Percentiles rank a stretch among this genome's conserved stretches.
Conservation (phyloP, 2,888 invertebrate genomes). For the Pandemis heparana region DNA sequence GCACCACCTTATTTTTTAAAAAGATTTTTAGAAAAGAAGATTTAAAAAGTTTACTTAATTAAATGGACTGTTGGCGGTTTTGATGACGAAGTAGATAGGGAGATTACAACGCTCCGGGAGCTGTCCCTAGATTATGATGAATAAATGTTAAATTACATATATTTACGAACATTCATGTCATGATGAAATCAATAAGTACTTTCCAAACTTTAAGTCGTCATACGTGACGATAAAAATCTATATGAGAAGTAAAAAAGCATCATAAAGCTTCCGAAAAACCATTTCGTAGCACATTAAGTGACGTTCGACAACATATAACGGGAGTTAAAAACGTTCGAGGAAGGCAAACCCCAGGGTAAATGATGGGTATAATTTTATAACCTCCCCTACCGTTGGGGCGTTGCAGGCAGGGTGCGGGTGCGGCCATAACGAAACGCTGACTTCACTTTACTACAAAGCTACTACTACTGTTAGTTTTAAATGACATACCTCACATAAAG, state of each 20-base stretch:
- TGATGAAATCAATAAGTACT: background rate
- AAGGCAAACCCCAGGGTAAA: slow-evolving; percentile 53
- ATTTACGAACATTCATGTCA: too few species aligned
- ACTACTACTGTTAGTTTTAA: slow-evolving; percentile 1
- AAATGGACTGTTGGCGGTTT: too few species aligned
- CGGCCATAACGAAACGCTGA: slow-evolving; percentile 43
- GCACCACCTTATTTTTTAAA: slow-evolving; percentile 1
- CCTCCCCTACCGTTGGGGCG: slow-evolving; percentile 51
- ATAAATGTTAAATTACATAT: background rate
- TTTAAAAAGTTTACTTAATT: background rate
- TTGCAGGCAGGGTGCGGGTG: slow-evolving; percentile 56
- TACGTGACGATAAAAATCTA: slow-evolving; percentile 34
- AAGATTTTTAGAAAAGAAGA: background rate
- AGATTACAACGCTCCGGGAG: too few species aligned
- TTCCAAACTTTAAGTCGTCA: background rate
- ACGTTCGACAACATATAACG: slow-evolving; percentile 34
- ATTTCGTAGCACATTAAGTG: slow-evolving; percentile 31
- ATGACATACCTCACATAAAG: background rate
- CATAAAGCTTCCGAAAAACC: slow-evolving; percentile 27
- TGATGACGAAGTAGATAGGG: too few species aligned
- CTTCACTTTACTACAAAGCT: slow-evolving; percentile 29
- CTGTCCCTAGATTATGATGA: too few species aligned
- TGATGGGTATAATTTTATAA: slow-evolving; percentile 68
- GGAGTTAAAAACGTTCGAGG: slow-evolving; percentile 26
- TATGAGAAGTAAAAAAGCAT: slow-evolving; percentile 5